phyloP scores from a whole-genome alignment of 2,888 invertebrate genomes.

The Caenorhabditis macrosperma region DNA sequence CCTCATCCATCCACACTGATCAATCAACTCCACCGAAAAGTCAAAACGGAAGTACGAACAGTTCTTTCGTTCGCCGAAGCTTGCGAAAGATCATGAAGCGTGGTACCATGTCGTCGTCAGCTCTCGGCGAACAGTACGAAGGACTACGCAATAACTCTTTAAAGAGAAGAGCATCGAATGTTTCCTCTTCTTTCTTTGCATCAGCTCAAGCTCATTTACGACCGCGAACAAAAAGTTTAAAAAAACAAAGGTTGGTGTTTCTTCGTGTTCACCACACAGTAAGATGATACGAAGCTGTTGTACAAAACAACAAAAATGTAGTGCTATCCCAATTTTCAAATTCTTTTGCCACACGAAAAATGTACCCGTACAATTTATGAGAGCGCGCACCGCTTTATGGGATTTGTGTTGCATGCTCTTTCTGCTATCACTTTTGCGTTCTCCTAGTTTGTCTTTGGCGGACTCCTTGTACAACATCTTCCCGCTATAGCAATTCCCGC shows the following conservation, averaged over 20 bases:
- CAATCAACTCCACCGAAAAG: slow-evolving; percentile 21
- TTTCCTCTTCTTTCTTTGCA: slow-evolving; percentile 45
- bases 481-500: slow-evolving; percentile 1
- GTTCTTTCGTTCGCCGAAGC: slow-evolving; percentile 48
- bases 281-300: neutral
- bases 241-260: slow-evolving; percentile 55
- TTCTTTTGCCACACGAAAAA: neutral
- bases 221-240: slow-evolving; percentile 57
- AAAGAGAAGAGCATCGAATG: slow-evolving; percentile 53
- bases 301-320: too few relatives aligned
- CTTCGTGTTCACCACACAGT: neutral
- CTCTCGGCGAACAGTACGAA: slow-evolving; percentile 31
- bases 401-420: slow-evolving; percentile 30
- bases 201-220: slow-evolving; percentile 51
- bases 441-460: neutral
- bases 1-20: slow-evolving; percentile 37
- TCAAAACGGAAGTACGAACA: slow-evolving; percentile 6
- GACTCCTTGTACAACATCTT: neutral
- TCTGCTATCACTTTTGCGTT: neutral
- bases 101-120: slow-evolving; percentile 30
- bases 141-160: slow-evolving; percentile 32
- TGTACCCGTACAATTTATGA: neutral
- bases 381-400: neutral
- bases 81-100: slow-evolving; percentile 58
- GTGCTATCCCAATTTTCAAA: too few relatives aligned